Percentiles rank a stretch among this genome's conserved stretches.
Conservation (phyloP, 2,113 vertebrate species). For the Leucopsar rothschildi region DNA sequence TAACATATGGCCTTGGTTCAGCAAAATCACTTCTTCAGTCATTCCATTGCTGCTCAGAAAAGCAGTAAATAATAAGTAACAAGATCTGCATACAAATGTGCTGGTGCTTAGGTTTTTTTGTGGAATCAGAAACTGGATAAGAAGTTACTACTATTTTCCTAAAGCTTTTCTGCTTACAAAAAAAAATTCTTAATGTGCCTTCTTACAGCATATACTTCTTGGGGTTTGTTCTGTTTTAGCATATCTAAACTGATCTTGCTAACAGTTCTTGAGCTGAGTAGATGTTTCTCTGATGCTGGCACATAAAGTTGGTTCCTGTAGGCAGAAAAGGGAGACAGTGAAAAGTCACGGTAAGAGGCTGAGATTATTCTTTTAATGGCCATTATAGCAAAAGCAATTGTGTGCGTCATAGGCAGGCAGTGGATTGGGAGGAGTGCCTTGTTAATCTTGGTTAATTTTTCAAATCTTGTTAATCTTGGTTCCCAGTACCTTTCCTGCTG, state of each 20-base stretch:
- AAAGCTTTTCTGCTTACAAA: not conserved
- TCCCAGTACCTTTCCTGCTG: not conserved
- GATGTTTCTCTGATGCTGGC: not conserved
- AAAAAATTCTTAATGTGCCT: not conserved
- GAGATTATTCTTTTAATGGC: not conserved
- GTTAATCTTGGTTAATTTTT: not conserved
- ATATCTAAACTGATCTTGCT: not conserved
- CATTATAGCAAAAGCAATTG: accelerated
- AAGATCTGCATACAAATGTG: not conserved
- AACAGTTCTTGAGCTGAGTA: not conserved
- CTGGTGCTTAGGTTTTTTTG: not conserved
- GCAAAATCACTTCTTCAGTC: conserved; percentile 14
- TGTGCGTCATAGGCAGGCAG: accelerated
- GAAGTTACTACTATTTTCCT: not conserved
- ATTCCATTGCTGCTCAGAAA: not conserved
- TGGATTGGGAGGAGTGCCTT: not conserved
- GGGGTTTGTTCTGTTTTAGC: not conserved
- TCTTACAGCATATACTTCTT: not conserved
- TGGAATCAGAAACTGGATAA: not conserved
- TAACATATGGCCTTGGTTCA: not conserved
- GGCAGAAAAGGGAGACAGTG: not conserved
- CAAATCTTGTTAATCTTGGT: not conserved
- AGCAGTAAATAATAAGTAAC: conserved; percentile 21
- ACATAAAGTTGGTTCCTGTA: not conserved
- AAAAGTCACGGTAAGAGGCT: not conserved